Base-by-base conservation (phyloP, 1,140 invertebrate species). In the Pissodes strobi region DNA sequence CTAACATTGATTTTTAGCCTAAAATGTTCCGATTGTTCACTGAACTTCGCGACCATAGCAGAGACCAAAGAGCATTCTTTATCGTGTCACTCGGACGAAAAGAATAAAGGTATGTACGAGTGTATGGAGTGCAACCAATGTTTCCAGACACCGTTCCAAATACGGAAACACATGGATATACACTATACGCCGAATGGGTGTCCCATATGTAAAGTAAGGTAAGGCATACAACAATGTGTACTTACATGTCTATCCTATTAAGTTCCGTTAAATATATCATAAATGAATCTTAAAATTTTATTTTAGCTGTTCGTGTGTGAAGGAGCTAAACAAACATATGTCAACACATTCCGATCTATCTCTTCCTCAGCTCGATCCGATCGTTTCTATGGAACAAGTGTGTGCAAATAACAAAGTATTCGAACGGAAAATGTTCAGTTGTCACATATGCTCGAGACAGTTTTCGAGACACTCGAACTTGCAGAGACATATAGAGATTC, bases 381-480 rank as follows among this genome's bases (percentile, higher is more conserved):
- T n/a, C n/a, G n/a, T n/a, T n/a, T n/a, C n/a, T n/a, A n/a, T n/a
- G n/a, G n/a, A n/a, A n/a, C n/a, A n/a, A n/a, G n/a, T n/a, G n/a
- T n/a, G n/a, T n/a, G n/a, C n/a, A n/a, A n/a, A n/a, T n/a, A n/a
- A n/a, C n/a, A 15, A 15, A 1, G 5, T 21, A 19, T 9, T 12
- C 15, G 2, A 18, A 45, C 25, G 17, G 13, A 57, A 73, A 67
- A 34, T 41, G 41, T 37, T 73, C 46, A 27, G 25, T 13, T 78
- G 75, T 61, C 48, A 73, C 13, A 60, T 72, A 34, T 78, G 76
- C 49, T 55, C 64, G 1, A 69, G 71, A 13, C 57, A 73, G 21
- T 78, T 78, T 64, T 70, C 72, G 5, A 69, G 75, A 30, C 66
- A 75, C 37, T 72, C 73, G 2, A 78, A 78, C 64, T 57, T 75